Evolutionary conservation across 2,113 vertebrate genomes (phyloP), one percentile per base, ranked within the genome.

Genomic region (Leucosticte australis): DNA sequence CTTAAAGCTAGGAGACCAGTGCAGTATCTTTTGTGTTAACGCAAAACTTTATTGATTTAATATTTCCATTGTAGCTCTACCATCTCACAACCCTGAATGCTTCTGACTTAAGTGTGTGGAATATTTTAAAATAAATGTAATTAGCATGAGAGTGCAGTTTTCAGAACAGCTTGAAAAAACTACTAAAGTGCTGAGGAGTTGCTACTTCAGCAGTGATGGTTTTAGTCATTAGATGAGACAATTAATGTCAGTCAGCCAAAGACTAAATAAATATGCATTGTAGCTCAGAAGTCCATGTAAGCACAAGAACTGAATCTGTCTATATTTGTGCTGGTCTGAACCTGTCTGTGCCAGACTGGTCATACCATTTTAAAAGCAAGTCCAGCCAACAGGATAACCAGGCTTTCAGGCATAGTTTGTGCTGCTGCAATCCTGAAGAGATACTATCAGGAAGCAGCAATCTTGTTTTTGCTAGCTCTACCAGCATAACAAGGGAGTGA

Each of bases 391-490:
- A 92, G 80, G 76, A 88, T 63, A 90, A 88, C 85, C 64, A 80
- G 92, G 90, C 53, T 95, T 92, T 95, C 93, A 95, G 64, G 88
- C 85, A 91, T 33, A 57, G 56, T 77, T 71, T 75, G 83, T 95
- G 88, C 65, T 90, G 71, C 49, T 88, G 85, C 92, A 96, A 86
- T 83, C 71, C 49, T 53, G 44, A 86, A 67, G 71, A 94, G 94
- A 95, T 94, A 35, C 19, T 63, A 95, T 94, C 94, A 86, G 56
- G 90, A 81, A 89, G 20, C 14, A 83, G 64, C 28, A 83, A 44
- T 52, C 71, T 74, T 73, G 90, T 62, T 83, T 90, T 57, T 41
- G 49, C 60, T 47, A 50, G 67, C 26, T 90, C 68, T 71, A 28
- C 75, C 33, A 68, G 78, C 30, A 20, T 33, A 83, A 64, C 15